Evolutionary conservation across 1,140 invertebrate genomes (phyloP), one percentile per base, ranked within the genome.

Genomic region (Cotesia glomerata): DNA sequence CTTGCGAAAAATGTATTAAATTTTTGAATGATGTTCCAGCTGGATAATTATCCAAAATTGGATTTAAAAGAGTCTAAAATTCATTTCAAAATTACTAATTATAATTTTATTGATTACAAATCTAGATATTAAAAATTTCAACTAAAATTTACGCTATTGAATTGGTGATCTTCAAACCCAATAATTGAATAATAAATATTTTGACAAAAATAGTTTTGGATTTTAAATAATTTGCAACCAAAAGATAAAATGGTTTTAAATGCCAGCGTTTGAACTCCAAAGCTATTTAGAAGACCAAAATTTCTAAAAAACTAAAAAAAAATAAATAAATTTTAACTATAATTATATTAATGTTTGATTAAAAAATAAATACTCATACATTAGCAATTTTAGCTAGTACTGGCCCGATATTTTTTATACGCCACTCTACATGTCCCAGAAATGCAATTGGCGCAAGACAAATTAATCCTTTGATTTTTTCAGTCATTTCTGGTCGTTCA

Each of bases 1-100:
- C 86, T 78, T 92, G 91, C 2, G 89, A 86, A 72, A 88, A 91
- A 76, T 91, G 88, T 35, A 91, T 85, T 5, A 95, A 83, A 75
- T 92, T 93, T 73, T 90, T 89, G 0, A 89, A 87, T 0, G 93
- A 94, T 1, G 92, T 90, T 2, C 93, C 93, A 26, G 92, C 91
- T 0, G 94, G 93, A 72, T 91, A 91, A 76, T 95, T 93, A 11
- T 88, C 87, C 34, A 92, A 82, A 75, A 93, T 92, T 0, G 92
- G 82, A 4, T 90, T 87, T 0, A 90, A 62, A 78, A 90, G 87
- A 5, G 82, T 77, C 59, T 87, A 85, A 35, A 85, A 77, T 87
- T 79, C 35, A 84, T 87, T n/a, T 83, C 85, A 61, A 85, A 87
- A 56, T 85, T 85, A 49, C 84, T 85, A 1, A 87, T 77, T 5